Percentiles rank a stretch among this genome's conserved stretches.
Evolutionary conservation across 2,888 invertebrate species (phyloP).

Genomic region (Toxonevra muliebris): DNA sequence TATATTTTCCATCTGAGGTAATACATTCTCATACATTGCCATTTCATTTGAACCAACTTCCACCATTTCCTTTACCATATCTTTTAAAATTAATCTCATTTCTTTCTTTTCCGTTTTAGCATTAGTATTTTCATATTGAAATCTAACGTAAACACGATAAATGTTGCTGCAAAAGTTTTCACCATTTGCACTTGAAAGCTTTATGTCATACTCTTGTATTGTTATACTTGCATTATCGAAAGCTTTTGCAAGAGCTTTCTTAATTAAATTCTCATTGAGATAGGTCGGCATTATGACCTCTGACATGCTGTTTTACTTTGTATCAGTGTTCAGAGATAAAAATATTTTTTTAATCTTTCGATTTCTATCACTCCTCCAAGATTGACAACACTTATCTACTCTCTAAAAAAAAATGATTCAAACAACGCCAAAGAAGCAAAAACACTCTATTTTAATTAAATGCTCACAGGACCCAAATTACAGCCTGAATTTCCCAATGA

Average conservation of each 20-base stretch:
- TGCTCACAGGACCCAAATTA: too few relatives aligned
- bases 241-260: conserved; percentile 32
- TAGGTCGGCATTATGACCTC: conserved; percentile 15
- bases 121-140: conserved; percentile 23
- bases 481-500: too few relatives aligned
- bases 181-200: conserved; percentile 40
- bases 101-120: conserved; percentile 25
- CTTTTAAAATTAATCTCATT: conserved; percentile 46
- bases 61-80: conserved; percentile 47
- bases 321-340: too few relatives aligned
- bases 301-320: conserved; percentile 14
- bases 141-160: conserved; percentile 46
- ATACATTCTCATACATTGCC: conserved; percentile 46
- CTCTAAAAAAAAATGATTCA: too few relatives aligned
- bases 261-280: conserved; percentile 33
- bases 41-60: conserved; percentile 48
- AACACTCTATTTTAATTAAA: too few relatives aligned
- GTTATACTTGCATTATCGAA: conserved; percentile 19
- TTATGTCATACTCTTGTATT: conserved; percentile 33
- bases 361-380: not conserved
- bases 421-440: too few relatives aligned
- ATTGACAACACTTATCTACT: too few relatives aligned
- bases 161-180: conserved; percentile 58
- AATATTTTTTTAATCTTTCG: not conserved
- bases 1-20: conserved; percentile 48